These are phyloP conservation scores for Stenotaenia linearis DNA, from an alignment of 2,888 invertebrate genomes.

Conservation along the genomic window DNA sequence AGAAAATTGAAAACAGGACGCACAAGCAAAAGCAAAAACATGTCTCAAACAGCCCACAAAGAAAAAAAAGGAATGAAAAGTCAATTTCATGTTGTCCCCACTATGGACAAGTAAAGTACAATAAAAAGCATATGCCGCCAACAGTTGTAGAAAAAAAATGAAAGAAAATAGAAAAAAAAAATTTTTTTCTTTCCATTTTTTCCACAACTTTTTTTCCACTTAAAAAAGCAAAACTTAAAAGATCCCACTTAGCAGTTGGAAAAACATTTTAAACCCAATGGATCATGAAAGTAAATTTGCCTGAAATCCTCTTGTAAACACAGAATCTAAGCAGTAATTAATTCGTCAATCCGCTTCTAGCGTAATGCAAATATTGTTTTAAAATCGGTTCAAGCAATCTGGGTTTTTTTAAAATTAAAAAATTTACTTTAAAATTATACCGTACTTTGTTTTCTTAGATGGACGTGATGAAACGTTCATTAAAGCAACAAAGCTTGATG, in stretches of 20 bases:
- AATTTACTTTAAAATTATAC: background rate
- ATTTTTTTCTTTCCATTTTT: too few species aligned
- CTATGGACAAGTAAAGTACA: background rate
- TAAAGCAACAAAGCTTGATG: background rate
- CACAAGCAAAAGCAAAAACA: background rate
- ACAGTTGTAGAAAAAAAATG: background rate
- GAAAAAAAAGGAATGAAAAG: background rate
- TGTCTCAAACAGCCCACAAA: background rate
- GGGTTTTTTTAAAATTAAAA: background rate
- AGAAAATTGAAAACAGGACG: constrained; percentile 15
- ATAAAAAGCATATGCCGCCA: background rate
- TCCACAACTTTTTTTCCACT: too few species aligned
- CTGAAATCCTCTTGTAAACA: background rate
- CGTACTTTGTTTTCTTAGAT: background rate
- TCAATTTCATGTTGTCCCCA: background rate
- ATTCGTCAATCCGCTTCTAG: background rate
- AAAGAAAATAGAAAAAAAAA: background rate
- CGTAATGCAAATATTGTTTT: background rate
- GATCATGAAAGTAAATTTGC: background rate
- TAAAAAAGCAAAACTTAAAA: too few species aligned
- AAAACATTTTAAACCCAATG: background rate
- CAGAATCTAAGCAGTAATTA: background rate
- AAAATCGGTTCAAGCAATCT: background rate
- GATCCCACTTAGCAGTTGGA: background rate
- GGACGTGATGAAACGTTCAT: background rate